Conservation (phyloP, 2,113 vertebrate species). For the Leptocoma aspasia region DNA sequence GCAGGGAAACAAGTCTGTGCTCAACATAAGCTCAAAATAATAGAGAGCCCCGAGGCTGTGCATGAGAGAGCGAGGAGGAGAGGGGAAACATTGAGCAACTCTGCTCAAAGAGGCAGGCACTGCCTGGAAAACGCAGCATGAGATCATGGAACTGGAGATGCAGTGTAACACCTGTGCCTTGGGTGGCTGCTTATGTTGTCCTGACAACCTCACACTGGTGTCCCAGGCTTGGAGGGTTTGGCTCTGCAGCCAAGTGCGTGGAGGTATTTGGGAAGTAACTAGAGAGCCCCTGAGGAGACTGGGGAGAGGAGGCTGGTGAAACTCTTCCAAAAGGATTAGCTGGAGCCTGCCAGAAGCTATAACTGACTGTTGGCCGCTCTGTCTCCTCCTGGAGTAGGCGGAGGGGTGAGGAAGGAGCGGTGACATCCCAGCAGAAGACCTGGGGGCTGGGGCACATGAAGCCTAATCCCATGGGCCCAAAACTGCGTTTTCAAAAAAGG, state of each 20-base stretch:
- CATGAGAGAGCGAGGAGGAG: not conserved
- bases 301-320: conserved; percentile 42
- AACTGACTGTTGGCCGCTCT: conserved; percentile 35
- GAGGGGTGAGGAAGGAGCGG: conserved; percentile 33
- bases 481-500: not conserved
- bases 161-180: not conserved
- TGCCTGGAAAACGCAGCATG: conserved; percentile 29
- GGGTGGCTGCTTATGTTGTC: conserved; percentile 43
- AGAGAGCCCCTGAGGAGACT: conserved; percentile 42
- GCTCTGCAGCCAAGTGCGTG: not conserved
- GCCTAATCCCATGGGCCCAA: not conserved
- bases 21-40: not conserved
- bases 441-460: not conserved
- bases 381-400: conserved; percentile 38
- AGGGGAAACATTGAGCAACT: conserved; percentile 22
- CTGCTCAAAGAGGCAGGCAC: not conserved
- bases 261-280: conserved; percentile 59
- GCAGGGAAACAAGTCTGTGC: not conserved
- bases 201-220: conserved; percentile 38
- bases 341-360: conserved; percentile 45
- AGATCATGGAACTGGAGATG: conserved; percentile 51
- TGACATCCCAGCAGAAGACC: conserved; percentile 1
- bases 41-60: not conserved
- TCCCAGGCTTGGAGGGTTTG: conserved; percentile 31
- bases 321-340: conserved; percentile 46